These are phyloP conservation scores for Entomyzon cyanotis DNA, from an alignment of 2,113 vertebrate species.

Conservation along the genomic window DNA sequence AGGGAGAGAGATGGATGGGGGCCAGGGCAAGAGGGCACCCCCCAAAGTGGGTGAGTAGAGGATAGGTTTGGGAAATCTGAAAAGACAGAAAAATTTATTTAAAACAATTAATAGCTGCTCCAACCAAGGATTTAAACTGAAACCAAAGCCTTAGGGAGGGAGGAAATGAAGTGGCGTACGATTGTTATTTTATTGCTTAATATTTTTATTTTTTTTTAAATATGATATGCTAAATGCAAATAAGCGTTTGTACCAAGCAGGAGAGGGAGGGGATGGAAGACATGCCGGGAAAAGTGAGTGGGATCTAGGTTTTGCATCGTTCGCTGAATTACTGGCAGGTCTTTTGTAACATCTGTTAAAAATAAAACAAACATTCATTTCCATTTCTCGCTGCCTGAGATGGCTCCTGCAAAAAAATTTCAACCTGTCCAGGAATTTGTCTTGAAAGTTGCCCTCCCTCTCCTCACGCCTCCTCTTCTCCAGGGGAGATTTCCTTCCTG, in stretches of 20 bases:
- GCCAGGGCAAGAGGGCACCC: background rate
- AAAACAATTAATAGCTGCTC: constrained; percentile 29
- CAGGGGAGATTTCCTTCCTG: constrained; percentile 70
- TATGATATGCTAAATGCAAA: constrained; percentile 43
- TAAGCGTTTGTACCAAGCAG: background rate
- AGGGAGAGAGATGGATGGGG: background rate
- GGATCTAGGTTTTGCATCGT: constrained; percentile 56
- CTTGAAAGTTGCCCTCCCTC: constrained; percentile 60
- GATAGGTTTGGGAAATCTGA: background rate
- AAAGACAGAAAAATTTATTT: constrained; percentile 12
- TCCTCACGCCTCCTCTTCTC: constrained; percentile 65
- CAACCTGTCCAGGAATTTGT: constrained; percentile 68
- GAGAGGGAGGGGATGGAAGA: constrained; percentile 44
- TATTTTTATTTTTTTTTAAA: background rate
- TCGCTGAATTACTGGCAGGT: constrained; percentile 61
- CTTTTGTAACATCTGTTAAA: constrained; percentile 72
- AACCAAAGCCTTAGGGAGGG: constrained; percentile 23
- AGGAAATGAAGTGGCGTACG: constrained; percentile 13
- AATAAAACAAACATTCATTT: constrained; percentile 69
- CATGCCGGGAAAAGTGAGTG: constrained; percentile 43
- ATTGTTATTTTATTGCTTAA: constrained; percentile 59
- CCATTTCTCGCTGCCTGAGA: constrained; percentile 56
- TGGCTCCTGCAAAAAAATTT: constrained; percentile 61
- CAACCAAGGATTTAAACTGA: constrained; percentile 23
- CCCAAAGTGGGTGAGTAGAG: background rate